Evolutionary conservation across 2,888 invertebrate species (phyloP), one percentile per base, ranked within the genome.

Genomic region (Cheilosia variabilis): DNA sequence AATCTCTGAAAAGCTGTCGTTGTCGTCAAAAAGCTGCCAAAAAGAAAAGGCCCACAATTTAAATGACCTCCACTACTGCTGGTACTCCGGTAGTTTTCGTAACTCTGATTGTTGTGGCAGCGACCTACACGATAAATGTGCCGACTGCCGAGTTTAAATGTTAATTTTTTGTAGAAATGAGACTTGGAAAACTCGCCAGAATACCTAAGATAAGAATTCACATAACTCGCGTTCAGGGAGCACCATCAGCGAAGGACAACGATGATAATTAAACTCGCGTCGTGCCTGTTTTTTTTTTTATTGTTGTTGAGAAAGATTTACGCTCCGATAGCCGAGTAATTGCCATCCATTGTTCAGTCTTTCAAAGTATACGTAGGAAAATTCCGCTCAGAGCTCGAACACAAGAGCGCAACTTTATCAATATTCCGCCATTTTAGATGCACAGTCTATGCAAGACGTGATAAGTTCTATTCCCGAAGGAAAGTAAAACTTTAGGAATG

Each of bases 331-430:
- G 52, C 43, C 31, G 31, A 57, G 62, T 71, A 71, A 78, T 69
- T 55, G 55, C 52, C 41, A 6, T 19, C 52, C 63, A 63, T 78
- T 78, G 78, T 78, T 71, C 71, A 13, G 24, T 5, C 10, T 37
- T 4, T 9, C 37, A 24, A 17, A 22, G 66, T 53, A 27, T 52
- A 53, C 37, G 13, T 2, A 19, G 19, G 43, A 17, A 58, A 72
- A 60, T 19, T 24, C 50, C 72, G 60, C 62, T 37, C 65, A 72
- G 55, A 22, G 31, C 47, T 34, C 31, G 9, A 52, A 43, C n/a
- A 71, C 77, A 78, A 63, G 55, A 63, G 77, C 24, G 53, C 52
- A 62, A 77, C 60, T 77, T 77, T 62, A 45, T 55, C 60, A 69
- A 77, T 77, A 43, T 22, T 58, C 52, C 45, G 9, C 60, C 68